A percentile compares a stretch with the other conserved stretches of the same genome.
Evolutionary conservation across 2,888 invertebrate species (phyloP).

Genomic region (Sipha maydis): DNA sequence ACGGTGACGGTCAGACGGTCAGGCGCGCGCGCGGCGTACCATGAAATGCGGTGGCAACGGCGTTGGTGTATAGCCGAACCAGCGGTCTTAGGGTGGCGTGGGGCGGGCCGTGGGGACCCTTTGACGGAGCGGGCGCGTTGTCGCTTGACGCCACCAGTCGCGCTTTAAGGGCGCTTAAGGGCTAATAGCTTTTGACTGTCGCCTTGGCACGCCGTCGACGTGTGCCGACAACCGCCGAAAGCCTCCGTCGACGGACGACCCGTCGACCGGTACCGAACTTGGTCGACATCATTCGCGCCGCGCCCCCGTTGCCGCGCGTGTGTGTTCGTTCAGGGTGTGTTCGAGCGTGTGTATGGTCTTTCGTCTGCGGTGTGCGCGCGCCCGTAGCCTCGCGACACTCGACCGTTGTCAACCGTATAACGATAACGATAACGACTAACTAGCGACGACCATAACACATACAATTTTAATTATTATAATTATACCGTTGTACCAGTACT

Average conservation of each 20-base stretch:
- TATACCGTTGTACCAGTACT: not conserved
- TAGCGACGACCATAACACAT: not conserved
- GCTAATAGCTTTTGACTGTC: conserved; percentile 14
- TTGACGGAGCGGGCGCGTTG: not conserved
- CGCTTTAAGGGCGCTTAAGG: not conserved
- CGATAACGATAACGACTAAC: conserved; percentile 15
- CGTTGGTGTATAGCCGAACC: not conserved
- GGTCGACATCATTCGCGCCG: conserved; percentile 39
- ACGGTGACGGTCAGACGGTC: conserved; percentile 33
- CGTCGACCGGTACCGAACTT: conserved; percentile 17
- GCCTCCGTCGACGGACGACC: not conserved
- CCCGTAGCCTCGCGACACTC: not conserved
- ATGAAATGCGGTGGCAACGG: not conserved
- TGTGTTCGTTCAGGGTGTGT: conserved; percentile 16
- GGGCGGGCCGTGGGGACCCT: not conserved
- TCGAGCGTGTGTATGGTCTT: not conserved
- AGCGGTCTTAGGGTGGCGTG: not conserved
- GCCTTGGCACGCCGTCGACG: conserved; percentile 6
- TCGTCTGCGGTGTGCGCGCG: conserved; percentile 5
- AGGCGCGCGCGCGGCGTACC: conserved; percentile 45
- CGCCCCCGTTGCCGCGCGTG: conserved; percentile 9
- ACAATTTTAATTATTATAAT: conserved; percentile 8
- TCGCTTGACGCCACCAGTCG: conserved; percentile 8
- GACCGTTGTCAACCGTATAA: not conserved
- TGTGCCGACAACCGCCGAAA: conserved; percentile 29